Base-by-base conservation (phyloP, 2,797 vertebrate species). In the Tragelaphus oryx region DNA sequence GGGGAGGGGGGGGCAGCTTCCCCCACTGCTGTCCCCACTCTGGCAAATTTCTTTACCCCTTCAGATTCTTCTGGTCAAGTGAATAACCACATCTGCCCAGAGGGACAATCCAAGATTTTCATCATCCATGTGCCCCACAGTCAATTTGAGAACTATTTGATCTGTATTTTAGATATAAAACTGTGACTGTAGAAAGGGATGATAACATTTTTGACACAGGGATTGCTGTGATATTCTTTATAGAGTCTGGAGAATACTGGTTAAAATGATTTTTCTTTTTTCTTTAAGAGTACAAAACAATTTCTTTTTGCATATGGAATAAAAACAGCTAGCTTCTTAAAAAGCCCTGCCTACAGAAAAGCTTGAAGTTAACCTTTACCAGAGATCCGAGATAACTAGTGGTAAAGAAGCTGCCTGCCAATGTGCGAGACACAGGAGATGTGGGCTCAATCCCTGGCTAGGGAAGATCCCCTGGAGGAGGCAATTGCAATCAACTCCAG, bases 1-100 rank as follows among this genome's bases (percentile, higher is more conserved):
- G 9, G 17, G 4, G 8, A 1, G 0, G 9, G 18, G 13, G 13
- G 3, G 1, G 28, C 33, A 68, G 33, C 9, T 68, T 68, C 33
- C 10, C 10, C 33, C 33, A 68, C 18, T 68, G n/a, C 65, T 68
- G 65, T 22, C 65, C 65, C 18, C 0, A 37, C 33, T 22, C 65
- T 68, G n/a, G 65, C 65, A 22, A 37, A 37, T 68, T 68, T 68
- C 0, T 68, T 68, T 68, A 37, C 33, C 33, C 33, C 33, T 68
- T 37, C 33, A 37, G 65, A 68, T 68, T 68, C 18, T 68, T 68
- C 65, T 68, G 65, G 22, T 68, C 33, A 68, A 68, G 18, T 68
- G 33, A 68, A 68, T 33, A 68, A 18, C 65, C 33, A 20, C 10
- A 37, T 37, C 33, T 37, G 37, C 65, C 65, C 18, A 68, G 65